Evolutionary conservation across 2,113 vertebrate genomes (phyloP).

Genomic region (Amphilophus citrinellus): DNA sequence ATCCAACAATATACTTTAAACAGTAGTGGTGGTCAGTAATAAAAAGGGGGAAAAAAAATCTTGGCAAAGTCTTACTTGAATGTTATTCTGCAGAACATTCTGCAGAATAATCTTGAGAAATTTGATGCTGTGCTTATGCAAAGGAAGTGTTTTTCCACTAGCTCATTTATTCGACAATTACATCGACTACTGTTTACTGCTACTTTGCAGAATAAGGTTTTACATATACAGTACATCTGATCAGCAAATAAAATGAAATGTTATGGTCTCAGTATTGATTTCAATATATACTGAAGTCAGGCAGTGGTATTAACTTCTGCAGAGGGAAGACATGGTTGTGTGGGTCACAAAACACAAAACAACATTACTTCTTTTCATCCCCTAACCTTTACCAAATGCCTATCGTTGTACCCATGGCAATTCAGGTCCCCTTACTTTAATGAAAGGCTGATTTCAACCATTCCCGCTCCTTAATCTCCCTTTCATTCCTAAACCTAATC

Average conservation of each 20-base stretch:
- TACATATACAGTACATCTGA: neutral
- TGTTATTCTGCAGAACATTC: neutral
- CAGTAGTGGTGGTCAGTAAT: neutral
- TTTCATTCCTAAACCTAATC: neutral
- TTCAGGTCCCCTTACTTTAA: neutral
- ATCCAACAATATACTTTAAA: constrained; percentile 17
- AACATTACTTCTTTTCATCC: neutral
- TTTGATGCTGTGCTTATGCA: neutral
- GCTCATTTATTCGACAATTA: neutral
- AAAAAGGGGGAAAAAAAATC: constrained; percentile 5
- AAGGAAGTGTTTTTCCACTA: neutral
- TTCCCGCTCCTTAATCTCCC: neutral
- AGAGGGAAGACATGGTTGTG: neutral
- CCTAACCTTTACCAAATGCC: neutral
- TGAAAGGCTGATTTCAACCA: neutral
- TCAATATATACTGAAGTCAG: constrained; percentile 1
- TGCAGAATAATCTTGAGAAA: neutral
- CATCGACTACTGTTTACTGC: neutral
- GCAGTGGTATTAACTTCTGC: neutral
- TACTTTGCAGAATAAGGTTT: constrained; percentile 2
- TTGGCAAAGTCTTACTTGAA: neutral
- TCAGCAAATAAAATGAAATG: neutral
- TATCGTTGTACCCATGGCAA: neutral
- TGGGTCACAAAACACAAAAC: neutral
- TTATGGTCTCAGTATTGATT: neutral